These are phyloP conservation scores for Crypturellus tataupa DNA, from an alignment of 2,797 vertebrate species.

Conservation along the genomic window DNA sequence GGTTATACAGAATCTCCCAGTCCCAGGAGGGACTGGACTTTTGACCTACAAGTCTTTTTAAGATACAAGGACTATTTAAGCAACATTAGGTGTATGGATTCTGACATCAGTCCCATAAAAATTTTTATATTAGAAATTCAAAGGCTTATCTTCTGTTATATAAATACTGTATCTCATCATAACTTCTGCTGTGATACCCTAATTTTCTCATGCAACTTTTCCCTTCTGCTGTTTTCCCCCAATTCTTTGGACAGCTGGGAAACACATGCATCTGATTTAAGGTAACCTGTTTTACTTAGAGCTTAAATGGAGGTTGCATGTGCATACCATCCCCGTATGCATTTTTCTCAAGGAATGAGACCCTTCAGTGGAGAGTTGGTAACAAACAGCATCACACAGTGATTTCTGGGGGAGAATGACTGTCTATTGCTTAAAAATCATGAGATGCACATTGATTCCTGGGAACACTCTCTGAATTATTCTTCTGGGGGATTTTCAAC, in stretches of 20 bases:
- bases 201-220: background rate
- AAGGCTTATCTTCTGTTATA: background rate
- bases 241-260: background rate
- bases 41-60: background rate
- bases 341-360: constrained; percentile 1
- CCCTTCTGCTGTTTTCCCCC: background rate
- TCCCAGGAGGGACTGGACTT: background rate
- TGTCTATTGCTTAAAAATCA: background rate
- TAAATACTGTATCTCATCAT: background rate
- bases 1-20: background rate
- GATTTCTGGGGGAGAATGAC: background rate
- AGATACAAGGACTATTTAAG: background rate
- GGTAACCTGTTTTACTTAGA: background rate
- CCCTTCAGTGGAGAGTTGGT: background rate
- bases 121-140: background rate
- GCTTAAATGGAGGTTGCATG: background rate
- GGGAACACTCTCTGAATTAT: background rate
- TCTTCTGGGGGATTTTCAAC: background rate
- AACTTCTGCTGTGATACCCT: background rate
- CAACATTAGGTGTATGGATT: background rate
- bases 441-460: background rate
- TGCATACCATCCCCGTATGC: background rate
- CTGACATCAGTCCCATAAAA: background rate
- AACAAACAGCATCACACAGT: background rate
- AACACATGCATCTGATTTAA: background rate